Evolutionary conservation across 2,797 vertebrate species (phyloP).

Genomic region (Coregonus sp.): DNA sequence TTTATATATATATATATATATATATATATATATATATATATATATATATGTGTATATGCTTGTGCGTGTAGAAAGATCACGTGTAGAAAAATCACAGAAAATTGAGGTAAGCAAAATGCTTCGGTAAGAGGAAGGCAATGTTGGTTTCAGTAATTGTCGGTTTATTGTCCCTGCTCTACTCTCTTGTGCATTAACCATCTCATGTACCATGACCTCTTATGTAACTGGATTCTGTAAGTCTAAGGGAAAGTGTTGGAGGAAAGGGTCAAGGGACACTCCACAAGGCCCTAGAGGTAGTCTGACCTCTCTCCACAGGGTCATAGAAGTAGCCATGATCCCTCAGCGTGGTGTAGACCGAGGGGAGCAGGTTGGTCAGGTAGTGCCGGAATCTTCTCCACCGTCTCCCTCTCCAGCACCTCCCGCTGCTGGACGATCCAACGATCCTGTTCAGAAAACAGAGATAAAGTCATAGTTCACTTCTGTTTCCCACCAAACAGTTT

Average conservation of each 20-base stretch:
- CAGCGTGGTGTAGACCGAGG: conserved; percentile 81
- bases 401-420: conserved; percentile 74
- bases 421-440: conserved; percentile 81
- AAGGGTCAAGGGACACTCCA: not conserved
- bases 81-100: too few species aligned
- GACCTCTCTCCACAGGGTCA: conserved; percentile 87
- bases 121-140: too few species aligned
- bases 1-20: too few species aligned
- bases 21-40: too few species aligned
- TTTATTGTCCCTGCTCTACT: not conserved
- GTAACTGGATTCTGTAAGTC: not conserved
- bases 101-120: too few species aligned
- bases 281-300: not conserved
- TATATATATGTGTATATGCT: too few species aligned
- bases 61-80: too few species aligned
- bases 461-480: not conserved
- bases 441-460: conserved; percentile 67
- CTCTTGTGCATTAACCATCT: not conserved
- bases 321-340: conserved; percentile 86
- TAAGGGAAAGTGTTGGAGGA: not conserved
- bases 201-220: conserved; percentile 11
- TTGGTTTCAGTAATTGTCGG: too few species aligned
- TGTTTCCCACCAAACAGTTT: too few species aligned
- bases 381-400: conserved; percentile 83
- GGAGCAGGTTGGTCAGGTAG: conserved; percentile 84